phyloP scores from a whole-genome alignment of 2,797 vertebrate species.

The Syncerus caffer region DNA sequence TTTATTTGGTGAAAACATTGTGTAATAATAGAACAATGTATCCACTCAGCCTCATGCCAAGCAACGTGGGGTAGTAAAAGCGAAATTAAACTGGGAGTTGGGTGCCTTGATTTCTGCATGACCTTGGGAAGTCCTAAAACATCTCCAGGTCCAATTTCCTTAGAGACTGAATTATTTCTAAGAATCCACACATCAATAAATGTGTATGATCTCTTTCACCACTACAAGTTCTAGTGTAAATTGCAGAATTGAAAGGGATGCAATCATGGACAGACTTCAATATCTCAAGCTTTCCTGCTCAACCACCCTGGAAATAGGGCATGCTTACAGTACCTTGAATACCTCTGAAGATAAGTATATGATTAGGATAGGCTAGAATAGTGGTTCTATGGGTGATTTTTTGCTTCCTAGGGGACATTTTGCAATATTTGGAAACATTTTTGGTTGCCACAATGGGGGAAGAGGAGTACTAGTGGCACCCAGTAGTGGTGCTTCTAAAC shows the following conservation, averaged over 20 bases:
- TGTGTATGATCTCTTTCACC: not conserved
- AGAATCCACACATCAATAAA: not conserved
- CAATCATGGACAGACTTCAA: not conserved
- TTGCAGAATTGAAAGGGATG: not conserved
- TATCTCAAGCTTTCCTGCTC: not conserved
- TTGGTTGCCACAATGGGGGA: not conserved
- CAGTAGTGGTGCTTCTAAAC: not conserved
- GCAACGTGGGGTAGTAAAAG: not conserved
- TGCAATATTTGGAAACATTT: not conserved
- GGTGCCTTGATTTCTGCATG: not conserved
- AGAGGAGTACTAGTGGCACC: not conserved
- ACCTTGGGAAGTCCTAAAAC: not conserved
- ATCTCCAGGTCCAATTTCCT: not conserved
- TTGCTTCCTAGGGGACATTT: not conserved
- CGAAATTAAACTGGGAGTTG: not conserved
- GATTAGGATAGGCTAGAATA: not conserved
- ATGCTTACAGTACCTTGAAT: not conserved
- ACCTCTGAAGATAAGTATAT: not conserved
- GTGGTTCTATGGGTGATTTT: not conserved
- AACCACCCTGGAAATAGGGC: not conserved
- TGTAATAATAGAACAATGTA: not conserved
- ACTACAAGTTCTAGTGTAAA: not conserved
- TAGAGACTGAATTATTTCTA: not conserved
- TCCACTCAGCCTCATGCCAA: not conserved
- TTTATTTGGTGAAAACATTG: conserved; percentile 41